These are phyloP conservation scores for Euphysa ruthae DNA, from an alignment of 30 jellyfish, hydroid and myxozoan species.

Conservation along the genomic window DNA sequence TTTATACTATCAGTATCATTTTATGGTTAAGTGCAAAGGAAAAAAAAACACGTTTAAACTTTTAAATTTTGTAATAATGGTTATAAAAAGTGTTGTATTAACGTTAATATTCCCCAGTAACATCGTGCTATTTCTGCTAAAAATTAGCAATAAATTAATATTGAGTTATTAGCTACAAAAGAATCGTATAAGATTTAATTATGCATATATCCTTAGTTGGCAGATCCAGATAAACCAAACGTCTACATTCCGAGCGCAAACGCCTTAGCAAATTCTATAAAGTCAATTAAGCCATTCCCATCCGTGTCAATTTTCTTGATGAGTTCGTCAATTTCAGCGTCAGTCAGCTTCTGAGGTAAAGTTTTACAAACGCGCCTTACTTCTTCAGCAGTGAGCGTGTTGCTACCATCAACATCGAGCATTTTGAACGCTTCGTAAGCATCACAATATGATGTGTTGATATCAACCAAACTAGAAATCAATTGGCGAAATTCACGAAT, in stretches of 20 bases:
- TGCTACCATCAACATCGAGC: constrained; percentile 5
- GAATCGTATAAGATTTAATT: too few relatives aligned
- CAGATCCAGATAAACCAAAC: too few relatives aligned
- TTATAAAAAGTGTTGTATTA: too few relatives aligned
- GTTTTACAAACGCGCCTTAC: constrained; percentile 1
- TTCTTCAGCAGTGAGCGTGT: neutral
- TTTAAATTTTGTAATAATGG: too few relatives aligned
- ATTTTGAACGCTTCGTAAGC: constrained; percentile 25
- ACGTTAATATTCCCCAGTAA: too few relatives aligned
- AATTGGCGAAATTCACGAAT: constrained; percentile 16
- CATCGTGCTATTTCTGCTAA: too few relatives aligned
- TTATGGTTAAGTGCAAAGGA: too few relatives aligned
- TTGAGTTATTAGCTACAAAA: too few relatives aligned
- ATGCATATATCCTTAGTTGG: too few relatives aligned
- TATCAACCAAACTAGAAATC: neutral
- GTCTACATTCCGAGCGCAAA: constrained; percentile 20
- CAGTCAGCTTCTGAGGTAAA: constrained; percentile 4
- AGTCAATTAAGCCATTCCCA: constrained; percentile 22
- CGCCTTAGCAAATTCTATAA: constrained; percentile 29
- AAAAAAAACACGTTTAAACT: too few relatives aligned
- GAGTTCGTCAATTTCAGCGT: constrained; percentile 7
- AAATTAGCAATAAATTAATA: too few relatives aligned
- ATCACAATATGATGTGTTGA: neutral
- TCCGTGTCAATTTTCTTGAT: constrained; percentile 15
- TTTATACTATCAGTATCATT: too few relatives aligned